Evolutionary conservation across 35 echinoderm and acorn worm species (phyloP), one percentile per base, ranked within the genome.

Genomic region (Apostichopus parvimensis): DNA sequence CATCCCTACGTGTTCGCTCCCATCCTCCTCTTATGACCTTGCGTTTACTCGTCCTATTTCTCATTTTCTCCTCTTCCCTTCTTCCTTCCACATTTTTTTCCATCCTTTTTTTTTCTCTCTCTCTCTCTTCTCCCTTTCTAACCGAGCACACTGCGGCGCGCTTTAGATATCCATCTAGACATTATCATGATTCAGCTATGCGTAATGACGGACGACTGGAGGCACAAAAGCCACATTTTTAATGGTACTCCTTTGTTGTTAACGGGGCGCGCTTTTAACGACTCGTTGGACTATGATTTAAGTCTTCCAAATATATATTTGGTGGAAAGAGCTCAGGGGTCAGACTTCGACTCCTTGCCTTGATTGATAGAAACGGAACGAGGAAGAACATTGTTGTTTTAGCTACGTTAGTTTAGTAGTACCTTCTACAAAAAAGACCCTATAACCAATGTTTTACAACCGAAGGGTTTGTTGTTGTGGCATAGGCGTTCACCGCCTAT

Each of bases 141-240:
- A 11, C 18, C 64, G 34, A 12, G 58, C 7, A 61, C 6, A 61
- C 58, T 61, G 58, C 81, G 81, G 81, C 81, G 81, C 56, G 54
- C 81, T 84, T 56, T 54, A 58, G 81, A 84, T 84, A 58, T 23
- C 20, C 53, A 84, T 84, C 81, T 21, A 22, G 54, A 61, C 55
- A 45, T 84, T 17, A 24, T 58, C 53, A 23, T 22, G 81, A 84
- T 58, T 84, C 81, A 84, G 56, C 81, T 84, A 6, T 52, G n/a
- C 81, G 20, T 84, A 59, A 82, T 84, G 23, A 21, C 81, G 17
- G 58, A 84, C 55, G 81, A 58, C 81, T 84, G 15, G 81, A 84
- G 81, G 81, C 81, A 84, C 53, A 13, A 75, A 75, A 84, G 81
- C 81, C 18, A 84, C 34, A 45, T 80, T 61, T 28, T 80, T 80